These are phyloP conservation scores for Lindbergichthys nudifrons DNA, from an alignment of 2,797 vertebrate genomes.

Conservation along the genomic window DNA sequence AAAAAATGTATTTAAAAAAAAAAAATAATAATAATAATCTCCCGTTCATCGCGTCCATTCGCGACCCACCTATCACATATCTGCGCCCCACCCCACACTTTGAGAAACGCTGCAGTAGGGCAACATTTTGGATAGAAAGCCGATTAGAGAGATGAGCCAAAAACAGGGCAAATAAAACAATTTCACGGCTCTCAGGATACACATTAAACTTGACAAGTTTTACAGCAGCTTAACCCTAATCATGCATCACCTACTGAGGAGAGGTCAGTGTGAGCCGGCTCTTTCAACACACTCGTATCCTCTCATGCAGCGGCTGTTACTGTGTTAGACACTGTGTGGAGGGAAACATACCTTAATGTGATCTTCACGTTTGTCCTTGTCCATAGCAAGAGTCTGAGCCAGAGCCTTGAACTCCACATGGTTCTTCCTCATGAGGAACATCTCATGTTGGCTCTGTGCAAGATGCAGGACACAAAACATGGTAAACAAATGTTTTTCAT, in stretches of 20 bases:
- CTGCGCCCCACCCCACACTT: too few species aligned
- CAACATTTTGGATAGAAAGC: too few species aligned
- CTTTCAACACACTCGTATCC: background rate
- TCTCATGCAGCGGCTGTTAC: background rate
- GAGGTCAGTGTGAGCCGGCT: background rate
- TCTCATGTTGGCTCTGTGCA: conserved; percentile 71
- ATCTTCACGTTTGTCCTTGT: conserved; percentile 63
- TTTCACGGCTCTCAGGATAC: too few species aligned
- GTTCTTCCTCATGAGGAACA: conserved; percentile 81
- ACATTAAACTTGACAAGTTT: too few species aligned
- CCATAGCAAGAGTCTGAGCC: conserved; percentile 69
- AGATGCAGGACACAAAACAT: background rate
- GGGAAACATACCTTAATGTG: conserved; percentile 70
- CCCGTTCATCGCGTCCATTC: too few species aligned
- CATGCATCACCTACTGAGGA: background rate
- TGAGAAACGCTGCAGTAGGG: too few species aligned
- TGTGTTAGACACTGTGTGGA: background rate
- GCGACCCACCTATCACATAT: too few species aligned
- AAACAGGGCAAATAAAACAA: too few species aligned
- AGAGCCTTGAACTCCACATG: conserved; percentile 77
- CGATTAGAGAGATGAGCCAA: too few species aligned
- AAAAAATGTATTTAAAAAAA: too few species aligned
- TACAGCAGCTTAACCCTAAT: too few species aligned
- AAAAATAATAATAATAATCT: too few species aligned
- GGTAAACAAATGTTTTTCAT: background rate